These are phyloP conservation scores for Synaphobranchus kaupii DNA, from an alignment of 2,797 vertebrate genomes.

Conservation along the genomic window DNA sequence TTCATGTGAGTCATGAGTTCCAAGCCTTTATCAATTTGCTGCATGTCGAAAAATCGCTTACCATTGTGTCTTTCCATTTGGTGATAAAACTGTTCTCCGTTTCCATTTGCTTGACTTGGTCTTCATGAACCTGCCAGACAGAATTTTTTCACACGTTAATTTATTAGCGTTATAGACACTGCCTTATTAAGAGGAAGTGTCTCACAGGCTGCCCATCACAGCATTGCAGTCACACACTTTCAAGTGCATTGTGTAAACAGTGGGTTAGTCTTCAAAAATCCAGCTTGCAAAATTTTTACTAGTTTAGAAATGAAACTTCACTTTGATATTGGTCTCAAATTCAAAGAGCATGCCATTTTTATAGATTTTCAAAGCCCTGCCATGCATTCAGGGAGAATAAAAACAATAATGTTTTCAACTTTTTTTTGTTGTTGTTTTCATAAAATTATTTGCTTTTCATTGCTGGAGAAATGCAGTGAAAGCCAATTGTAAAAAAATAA, in stretches of 20 bases:
- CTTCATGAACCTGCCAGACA: conserved; percentile 83
- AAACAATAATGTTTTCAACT: conserved; percentile 35
- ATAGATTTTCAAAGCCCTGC: conserved; percentile 50
- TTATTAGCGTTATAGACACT: not conserved
- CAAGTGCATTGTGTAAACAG: not conserved
- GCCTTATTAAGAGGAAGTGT: not conserved
- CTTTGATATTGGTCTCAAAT: conserved; percentile 22
- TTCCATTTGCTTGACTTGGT: conserved; percentile 95
- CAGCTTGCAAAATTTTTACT: not conserved
- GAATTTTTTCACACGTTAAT: not conserved
- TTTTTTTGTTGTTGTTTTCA: conserved; percentile 58
- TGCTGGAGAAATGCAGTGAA: conserved; percentile 45
- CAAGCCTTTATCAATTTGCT: conserved; percentile 15
- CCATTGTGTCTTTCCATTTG: conserved; percentile 91
- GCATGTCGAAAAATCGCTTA: conserved; percentile 62
- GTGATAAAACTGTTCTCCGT: conserved; percentile 94
- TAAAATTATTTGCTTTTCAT: conserved; percentile 62
- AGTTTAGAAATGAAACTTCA: conserved; percentile 1
- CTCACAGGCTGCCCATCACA: not conserved
- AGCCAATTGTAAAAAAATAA: conserved; percentile 48
- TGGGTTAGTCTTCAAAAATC: conserved; percentile 7
- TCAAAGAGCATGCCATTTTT: conserved; percentile 31
- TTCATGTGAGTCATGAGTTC: not conserved
- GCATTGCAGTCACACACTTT: not conserved
- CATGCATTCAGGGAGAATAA: conserved; percentile 37